A percentile compares a stretch with the other conserved stretches of the same genome.
Evolutionary conservation across 1,140 invertebrate genomes (phyloP).

Genomic region (Harpegnathos saltator): DNA sequence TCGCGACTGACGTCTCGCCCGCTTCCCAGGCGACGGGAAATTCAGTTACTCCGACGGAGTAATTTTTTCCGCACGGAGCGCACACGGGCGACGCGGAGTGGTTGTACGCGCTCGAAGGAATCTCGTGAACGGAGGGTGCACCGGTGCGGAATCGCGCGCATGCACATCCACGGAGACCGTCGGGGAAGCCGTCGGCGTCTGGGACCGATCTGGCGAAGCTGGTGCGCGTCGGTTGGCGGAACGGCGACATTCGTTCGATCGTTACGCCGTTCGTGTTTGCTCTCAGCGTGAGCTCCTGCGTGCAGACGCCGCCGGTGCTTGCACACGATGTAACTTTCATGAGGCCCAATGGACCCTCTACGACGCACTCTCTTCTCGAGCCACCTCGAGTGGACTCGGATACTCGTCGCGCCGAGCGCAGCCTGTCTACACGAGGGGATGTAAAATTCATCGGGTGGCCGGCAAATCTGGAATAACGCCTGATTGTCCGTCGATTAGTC

Average conservation of each 20-base stretch:
- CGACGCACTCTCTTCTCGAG: slow-evolving; percentile 48
- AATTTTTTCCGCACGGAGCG: too few relatives aligned
- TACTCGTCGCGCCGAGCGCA: slow-evolving; percentile 29
- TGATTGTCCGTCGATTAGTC: slow-evolving; percentile 6
- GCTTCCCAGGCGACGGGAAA: too few relatives aligned
- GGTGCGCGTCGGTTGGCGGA: background rate
- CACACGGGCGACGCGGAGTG: background rate
- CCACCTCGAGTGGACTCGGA: slow-evolving; percentile 8
- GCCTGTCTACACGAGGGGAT: slow-evolving; percentile 66
- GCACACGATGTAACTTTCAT: slow-evolving; percentile 70
- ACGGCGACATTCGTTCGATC: slow-evolving; percentile 48
- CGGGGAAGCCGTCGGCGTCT: background rate
- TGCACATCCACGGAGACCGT: background rate
- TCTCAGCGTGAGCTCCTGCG: background rate
- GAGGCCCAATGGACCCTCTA: slow-evolving; percentile 52
- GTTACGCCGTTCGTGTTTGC: slow-evolving; percentile 21
- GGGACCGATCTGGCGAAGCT: slow-evolving; percentile 21
- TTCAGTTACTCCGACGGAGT: too few relatives aligned
- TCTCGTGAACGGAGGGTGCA: background rate
- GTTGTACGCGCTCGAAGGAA: background rate
- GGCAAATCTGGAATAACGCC: slow-evolving; percentile 6
- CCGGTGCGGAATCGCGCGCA: too few relatives aligned
- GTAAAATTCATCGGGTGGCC: slow-evolving; percentile 62
- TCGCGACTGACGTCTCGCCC: too few relatives aligned
- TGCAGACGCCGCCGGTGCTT: slow-evolving; percentile 35